Base-by-base conservation (phyloP, 2,113 vertebrate species). In the Rissa tridactyla region DNA sequence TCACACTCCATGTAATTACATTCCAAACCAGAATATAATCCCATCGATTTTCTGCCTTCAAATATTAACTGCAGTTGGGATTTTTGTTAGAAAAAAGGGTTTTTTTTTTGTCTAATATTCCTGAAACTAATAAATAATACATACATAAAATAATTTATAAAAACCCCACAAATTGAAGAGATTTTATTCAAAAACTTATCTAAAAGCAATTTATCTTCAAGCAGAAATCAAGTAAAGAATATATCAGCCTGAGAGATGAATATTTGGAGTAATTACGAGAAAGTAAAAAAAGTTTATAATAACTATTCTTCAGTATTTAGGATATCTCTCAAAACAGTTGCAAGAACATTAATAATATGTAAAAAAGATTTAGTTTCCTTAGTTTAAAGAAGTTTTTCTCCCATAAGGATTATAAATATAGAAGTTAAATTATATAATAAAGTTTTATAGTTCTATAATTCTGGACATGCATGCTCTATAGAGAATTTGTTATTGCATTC, bases 401-500 rank as follows among this genome's bases (percentile, higher is more conserved):
- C 73, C 58, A n/a, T 49, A 81, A 66, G 51, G 2, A 60, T 92
- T 83, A 91, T 47, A 84, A 87, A 87, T 79, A 73, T 55, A 49
- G 34, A 85, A 91, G 42, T 82, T 71, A 86, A 79, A 92, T 87
- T 91, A 76, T 55, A 64, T 76, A 87, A 94, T 54, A 73, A 70
- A 68, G 7, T 68, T 82, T 71, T 61, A 94, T 51, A 44, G 42
- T 92, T 83, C 62, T 89, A 11, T 75, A 95, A 85, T 84, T 91
- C 51, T 64, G 57, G 84, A 85, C 70, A 73, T 61, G 40, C 8
- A 38, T 55, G 13, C 11, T 69, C 73, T 90, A 25, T 26, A 69
- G 78, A 95, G 91, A 85, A 79, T 95, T 89, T 92, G 15, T 87
- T 93, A 84, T 69, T 95, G 23, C 47, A 60, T 92, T 85, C 40